These are phyloP conservation scores for Eleutherodactylus coqui DNA, from an alignment of 2,797 vertebrate genomes.

Conservation along the genomic window DNA sequence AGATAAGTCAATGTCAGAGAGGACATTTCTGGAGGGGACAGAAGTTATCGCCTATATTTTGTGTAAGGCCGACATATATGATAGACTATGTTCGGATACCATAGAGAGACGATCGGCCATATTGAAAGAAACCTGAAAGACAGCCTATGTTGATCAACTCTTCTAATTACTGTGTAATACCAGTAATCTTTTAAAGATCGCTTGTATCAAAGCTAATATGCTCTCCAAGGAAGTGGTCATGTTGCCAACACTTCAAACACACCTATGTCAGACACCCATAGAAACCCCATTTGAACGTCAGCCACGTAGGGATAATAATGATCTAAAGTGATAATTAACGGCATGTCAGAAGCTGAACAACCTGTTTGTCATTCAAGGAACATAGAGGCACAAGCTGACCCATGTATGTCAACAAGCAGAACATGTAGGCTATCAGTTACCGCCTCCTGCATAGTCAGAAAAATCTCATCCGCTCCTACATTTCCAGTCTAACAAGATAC, in stretches of 20 bases:
- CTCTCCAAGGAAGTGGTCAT: background rate
- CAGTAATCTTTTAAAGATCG: background rate
- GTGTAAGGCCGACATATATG: no score
- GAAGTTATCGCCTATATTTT: no score
- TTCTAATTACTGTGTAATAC: background rate
- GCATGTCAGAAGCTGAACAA: conserved; percentile 26
- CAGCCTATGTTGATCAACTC: background rate
- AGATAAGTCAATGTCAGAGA: no score
- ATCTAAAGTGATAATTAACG: background rate
- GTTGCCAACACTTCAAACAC: conserved; percentile 11
- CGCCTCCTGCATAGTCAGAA: conserved; percentile 70
- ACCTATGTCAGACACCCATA: background rate
- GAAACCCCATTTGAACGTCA: conserved; percentile 6
- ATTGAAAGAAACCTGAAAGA: no score
- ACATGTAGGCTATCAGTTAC: conserved; percentile 55
- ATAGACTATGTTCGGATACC: background rate
- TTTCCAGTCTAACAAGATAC: conserved; percentile 75
- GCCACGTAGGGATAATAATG: background rate
- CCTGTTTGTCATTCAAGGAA: conserved; percentile 25
- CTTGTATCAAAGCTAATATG: background rate
- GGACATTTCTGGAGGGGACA: no score
- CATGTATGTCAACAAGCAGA: conserved; percentile 37
- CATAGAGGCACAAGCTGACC: conserved; percentile 24
- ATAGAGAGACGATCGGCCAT: no score
- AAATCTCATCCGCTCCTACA: conserved; percentile 69